Evolutionary conservation across 1,140 invertebrate species (phyloP), one percentile per base, ranked within the genome.

Genomic region (Hylaeus volcanicus): DNA sequence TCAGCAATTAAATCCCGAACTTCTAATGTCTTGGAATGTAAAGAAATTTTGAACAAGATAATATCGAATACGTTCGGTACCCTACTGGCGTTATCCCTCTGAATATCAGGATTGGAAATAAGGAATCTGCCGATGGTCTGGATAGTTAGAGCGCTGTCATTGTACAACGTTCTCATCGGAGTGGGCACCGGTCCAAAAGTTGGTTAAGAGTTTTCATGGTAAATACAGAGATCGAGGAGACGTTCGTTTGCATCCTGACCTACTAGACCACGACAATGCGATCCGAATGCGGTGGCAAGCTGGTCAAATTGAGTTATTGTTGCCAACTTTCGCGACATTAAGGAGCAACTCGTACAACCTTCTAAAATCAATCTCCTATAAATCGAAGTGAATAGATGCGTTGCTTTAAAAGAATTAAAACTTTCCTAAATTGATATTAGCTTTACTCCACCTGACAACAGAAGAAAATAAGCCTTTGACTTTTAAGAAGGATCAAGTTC

Each of bases 181-280:
- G 43, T 63, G 79, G 79, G 79, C 79, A 74, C 45, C 43, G 65
- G 39, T 80, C 79, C 79, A 80, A 80, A 80, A 68, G 72, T 74
- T 75, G 72, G 63, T 74, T 75, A 75, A 69, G 65, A 80, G 64
- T 80, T 75, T 69, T n/a, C 73, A 69, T 39, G 65, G 79, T 75
- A 80, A 80, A 69, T 75, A 80, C 55, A 14, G n/a, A 64, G 55
- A 80, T 80, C 73, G 26, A 48, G 73, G 48, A 68, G 72, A 75
- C 79, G 73, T 80, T 80, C 79, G 79, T 80, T 80, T 75, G 72
- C 72, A 58, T 80, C 73, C 63, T 51, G 73, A 75, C 43, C 64
- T 41, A 80, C 63, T 80, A 65, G 73, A 75, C 63, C 79, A 56
- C n/a, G 79, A 63, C 85, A 85, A 85, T 64, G 64, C 79, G 61